Base-by-base conservation (phyloP, 2,888 invertebrate genomes). In the Aplocera efformata region DNA sequence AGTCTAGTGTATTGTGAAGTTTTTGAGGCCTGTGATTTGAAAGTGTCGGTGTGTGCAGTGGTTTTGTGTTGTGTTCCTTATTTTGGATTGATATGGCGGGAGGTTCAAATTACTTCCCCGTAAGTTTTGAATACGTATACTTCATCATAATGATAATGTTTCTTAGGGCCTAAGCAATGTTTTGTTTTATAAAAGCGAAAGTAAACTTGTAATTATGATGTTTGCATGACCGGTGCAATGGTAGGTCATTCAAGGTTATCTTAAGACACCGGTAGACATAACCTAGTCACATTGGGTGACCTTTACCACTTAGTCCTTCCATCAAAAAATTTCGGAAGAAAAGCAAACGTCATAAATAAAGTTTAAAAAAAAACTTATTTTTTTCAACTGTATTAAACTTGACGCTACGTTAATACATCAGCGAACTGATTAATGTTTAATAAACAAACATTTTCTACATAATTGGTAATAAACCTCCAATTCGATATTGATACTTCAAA, bases 171-270 rank as follows among this genome's bases (percentile, higher is more conserved):
- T 13, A 17, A 9, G 7, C 1, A 6, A 13, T 29, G 8, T 26
- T 33, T 25, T 33, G 1, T 36, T 33, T n/a, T 46, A 47, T 27
- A 33, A 24, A 38, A 50, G 23, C 10, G 25, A 17, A 10, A 39
- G 10, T 34, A 32, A 27, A 40, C 8, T 40, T 35, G 31, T 17
- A n/a, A n/a, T n/a, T 10, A 38, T 29, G 34, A 48, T 32, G 10
- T 33, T 28, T 43, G 31, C 37, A 38, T 42, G 49, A 21, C 28
- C 44, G 49, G 50, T 50, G 24, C 25, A 53, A 49, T 49, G 49
- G 56, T 84, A 86, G 88, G 86, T 88, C 88, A 86, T 82, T 82
- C 85, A 88, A 88, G 88, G 88, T 88, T 84, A 86, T 59, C 60
- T 59, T 57, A 68, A 45, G 66, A 62, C 62, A 70, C 79, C 80